Evolutionary conservation across 2,888 invertebrate genomes (phyloP), one percentile per base, ranked within the genome.

Genomic region (Drosophila planitibia): DNA sequence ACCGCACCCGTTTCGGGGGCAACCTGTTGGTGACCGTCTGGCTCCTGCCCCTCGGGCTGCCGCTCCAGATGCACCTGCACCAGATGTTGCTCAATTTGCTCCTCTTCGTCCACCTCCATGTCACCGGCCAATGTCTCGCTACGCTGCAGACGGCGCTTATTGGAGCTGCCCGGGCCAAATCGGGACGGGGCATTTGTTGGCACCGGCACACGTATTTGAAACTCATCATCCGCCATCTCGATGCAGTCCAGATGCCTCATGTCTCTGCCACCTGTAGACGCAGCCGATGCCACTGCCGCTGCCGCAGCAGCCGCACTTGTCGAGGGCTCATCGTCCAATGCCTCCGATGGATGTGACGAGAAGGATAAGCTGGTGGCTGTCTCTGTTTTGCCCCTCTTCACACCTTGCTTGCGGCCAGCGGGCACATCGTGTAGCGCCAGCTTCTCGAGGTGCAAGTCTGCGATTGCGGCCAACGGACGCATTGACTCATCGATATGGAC

Each of bases 401-500:
- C 25, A 25, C 2, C 76, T 19, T 80, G 87, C 33, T 82, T 65
- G 53, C 81, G 69, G 7, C 82, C 74, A 3, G 70, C 65, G 0
- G 93, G 93, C 16, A 87, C 93, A 78, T 92, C 92, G 9, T 91
- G 83, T 60, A 93, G 51, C 0, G 91, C 79, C 55, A 92, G 41
- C 28, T 81, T 86, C 55, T 91, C 90, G 33, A 82, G 33, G 0
- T 82, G 81, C 44, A 90, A 62, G 41, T 85, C 87, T 4, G 67
- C 72, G 41, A 84, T 10, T 0, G 81, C 76, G 51, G 77, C 77
- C 19, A 80, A 61, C 5, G 90, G 90, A 19, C 89, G 82, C 58
- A 65, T 58, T 0, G 73, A 59, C 59, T 93, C 92, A 37, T 93
- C 93, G 47, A 93, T 85, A 92, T 97, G 97, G 93, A 97, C 96